Evolutionary conservation across 1,140 invertebrate genomes (phyloP), one percentile per base, ranked within the genome.

Genomic region (Zaprionus africanus): DNA sequence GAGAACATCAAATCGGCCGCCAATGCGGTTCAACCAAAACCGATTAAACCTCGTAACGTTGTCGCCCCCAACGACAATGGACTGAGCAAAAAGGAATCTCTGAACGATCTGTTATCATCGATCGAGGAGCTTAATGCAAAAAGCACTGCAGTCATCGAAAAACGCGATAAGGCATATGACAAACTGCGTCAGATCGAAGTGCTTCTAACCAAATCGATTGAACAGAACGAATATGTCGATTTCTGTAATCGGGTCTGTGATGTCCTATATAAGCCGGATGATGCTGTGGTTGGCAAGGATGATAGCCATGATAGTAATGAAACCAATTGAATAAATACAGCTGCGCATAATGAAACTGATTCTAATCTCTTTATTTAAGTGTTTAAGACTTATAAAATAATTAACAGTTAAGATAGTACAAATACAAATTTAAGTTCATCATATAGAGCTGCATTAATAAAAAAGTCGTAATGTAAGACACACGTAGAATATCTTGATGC

Each of bases 371-470:
- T 88, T 66, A 87, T 78, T 84, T 79, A 46, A 70, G 72, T 77
- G 51, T 31, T 65, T 24, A 64, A 68, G 34, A 28, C 84, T 86
- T 86, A 88, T 59, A 83, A 88, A 86, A 83, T 86, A 88, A 83
- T 88, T 86, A 86, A 86, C 83, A 88, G 65, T 72, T 79, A 88
- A 79, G 81, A 80, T 68, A 34, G 31, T 34, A 82, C 76, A 87
- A 70, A 76, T 67, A 87, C 66, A 77, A 80, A 82, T 63, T 78
- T 73, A 67, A 79, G 65, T 68, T 68, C 72, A 85, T 68, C 43
- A 69, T 70, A 64, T 70, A 64, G 56, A 34, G 82, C 73, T 66
- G 76, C 69, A 63, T 43, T 67, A 67, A 84, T 86, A 81, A 61
- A 75, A 85, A 62, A 82, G 68, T 73, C 67, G 34, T 79, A 53